Conservation (phyloP, 2,888 invertebrate species). For the Sinohyriopsis cumingii region DNA sequence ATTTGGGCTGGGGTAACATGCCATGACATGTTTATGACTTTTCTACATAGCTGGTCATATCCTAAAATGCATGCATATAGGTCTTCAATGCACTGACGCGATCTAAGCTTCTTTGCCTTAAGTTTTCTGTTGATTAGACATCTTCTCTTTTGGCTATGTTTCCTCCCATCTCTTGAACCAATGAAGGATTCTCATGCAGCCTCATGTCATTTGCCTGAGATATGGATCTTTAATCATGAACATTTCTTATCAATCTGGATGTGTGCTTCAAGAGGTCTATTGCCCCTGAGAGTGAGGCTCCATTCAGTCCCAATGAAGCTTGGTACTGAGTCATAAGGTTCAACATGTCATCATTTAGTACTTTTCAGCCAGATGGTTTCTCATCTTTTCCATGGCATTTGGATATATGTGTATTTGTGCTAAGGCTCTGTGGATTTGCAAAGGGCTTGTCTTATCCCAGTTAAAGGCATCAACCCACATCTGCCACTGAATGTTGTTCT, state of each 20-base stretch:
- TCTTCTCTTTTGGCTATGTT: background rate
- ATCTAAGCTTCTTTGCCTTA: background rate
- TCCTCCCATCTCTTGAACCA: constrained; percentile 6
- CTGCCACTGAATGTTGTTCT: constrained; percentile 24
- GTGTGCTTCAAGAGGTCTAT: constrained; percentile 16
- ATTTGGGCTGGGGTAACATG: background rate
- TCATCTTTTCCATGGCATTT: constrained; percentile 25
- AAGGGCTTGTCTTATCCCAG: constrained; percentile 30
- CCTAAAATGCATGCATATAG: too few relatives aligned
- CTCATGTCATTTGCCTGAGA: constrained; percentile 1
- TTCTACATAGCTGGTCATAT: too few relatives aligned
- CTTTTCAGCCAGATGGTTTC: constrained; percentile 38
- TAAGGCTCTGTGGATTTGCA: constrained; percentile 28
- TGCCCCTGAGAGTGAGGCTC: constrained; percentile 10
- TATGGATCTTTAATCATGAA: constrained; percentile 15
- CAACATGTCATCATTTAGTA: constrained; percentile 24
- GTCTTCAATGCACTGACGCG: background rate
- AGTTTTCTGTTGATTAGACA: background rate
- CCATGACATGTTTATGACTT: too few relatives aligned
- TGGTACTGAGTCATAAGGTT: constrained; percentile 21
- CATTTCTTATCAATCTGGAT: constrained; percentile 9
- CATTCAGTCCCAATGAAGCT: constrained; percentile 15
- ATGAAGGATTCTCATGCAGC: background rate
- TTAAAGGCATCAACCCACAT: constrained; percentile 28
- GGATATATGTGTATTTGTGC: constrained; percentile 26